A percentile compares a stretch with the other conserved stretches of the same genome.
phyloP scores from a whole-genome alignment of 1,140 invertebrate species.

The Conus ventricosus region DNA sequence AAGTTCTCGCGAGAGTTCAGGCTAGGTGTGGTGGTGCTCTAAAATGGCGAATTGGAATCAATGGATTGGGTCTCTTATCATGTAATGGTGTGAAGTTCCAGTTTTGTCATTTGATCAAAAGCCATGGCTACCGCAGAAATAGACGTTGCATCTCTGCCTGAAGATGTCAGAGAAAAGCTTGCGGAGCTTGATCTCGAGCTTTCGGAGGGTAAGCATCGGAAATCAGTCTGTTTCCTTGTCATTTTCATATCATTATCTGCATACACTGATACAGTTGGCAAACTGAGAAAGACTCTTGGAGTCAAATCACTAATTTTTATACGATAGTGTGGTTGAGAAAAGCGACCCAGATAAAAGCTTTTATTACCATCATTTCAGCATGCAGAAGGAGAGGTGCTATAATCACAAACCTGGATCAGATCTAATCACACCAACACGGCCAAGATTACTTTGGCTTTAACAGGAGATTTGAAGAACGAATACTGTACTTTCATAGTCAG shows the following conservation, averaged over 20 bases:
- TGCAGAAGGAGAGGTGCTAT: too few species aligned
- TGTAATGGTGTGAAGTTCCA: slow-evolving; percentile 37
- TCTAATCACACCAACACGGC: too few species aligned
- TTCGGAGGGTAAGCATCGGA: slow-evolving; percentile 88
- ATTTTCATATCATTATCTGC: slow-evolving; percentile 40
- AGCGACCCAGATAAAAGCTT: too few species aligned
- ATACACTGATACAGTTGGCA: too few species aligned
- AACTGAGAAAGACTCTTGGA: too few species aligned
- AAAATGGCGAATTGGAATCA: slow-evolving; percentile 65
- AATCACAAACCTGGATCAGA: too few species aligned
- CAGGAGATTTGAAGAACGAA: too few species aligned
- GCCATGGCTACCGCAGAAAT: slow-evolving; percentile 66
- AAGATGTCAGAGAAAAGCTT: slow-evolving; percentile 80
- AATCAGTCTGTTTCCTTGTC: slow-evolving; percentile 16
- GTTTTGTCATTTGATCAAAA: slow-evolving; percentile 8
- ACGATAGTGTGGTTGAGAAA: too few species aligned
- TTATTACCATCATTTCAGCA: too few species aligned
- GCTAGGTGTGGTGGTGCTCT: slow-evolving; percentile 66
- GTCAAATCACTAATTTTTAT: too few species aligned
- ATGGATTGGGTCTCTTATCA: slow-evolving; percentile 34
- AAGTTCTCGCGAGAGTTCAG: slow-evolving; percentile 63
- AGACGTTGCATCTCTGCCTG: slow-evolving; percentile 60
- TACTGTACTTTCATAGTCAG: too few species aligned
- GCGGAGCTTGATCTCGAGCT: slow-evolving; percentile 95
- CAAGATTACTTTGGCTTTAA: too few species aligned